Evolutionary conservation across 2,113 vertebrate species (phyloP), one percentile per base, ranked within the genome.

Genomic region (Speoplatyrhinus poulsoni): DNA sequence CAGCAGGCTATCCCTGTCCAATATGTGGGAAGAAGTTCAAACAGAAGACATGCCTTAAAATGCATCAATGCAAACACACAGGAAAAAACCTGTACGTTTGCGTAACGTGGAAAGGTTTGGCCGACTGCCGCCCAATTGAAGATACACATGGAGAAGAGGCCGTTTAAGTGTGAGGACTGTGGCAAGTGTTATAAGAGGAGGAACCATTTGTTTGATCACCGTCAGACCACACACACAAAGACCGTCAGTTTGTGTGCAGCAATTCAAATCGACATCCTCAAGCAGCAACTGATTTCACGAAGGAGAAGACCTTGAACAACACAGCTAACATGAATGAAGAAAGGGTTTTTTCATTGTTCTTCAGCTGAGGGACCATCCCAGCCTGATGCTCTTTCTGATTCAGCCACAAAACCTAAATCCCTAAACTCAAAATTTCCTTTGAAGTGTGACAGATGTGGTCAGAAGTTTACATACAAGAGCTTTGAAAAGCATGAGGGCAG

Each of bases 51-150:
- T 64, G 56, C 62, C 48, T 85, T 1, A 82, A 73, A 46, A 75
- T 71, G 68, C 73, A 80, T 46, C 46, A 78, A 67, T 46, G 71
- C 0, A 82, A 70, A 76, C 80, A 82, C 67, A 68, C 48, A 0
- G 75, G 80, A 10, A 54, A 69, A 5, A 61, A 72, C 12, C 72
- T 12, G 0, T 78, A 70, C 66, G 62, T 78, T 15, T 81, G 77
- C 0, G 77, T 78, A 54, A 76, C 56, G 75, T 4, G 75, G 72
- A 17, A 73, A 75, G 33, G 75, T 69, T 26, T 75, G 75, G 75
- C 69, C 62, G 6, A 77, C 10, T 3, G 54, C 17, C 0, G 50
- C 65, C 1, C 72, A 65, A 47, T 72, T 81, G 19, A 67, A 36
- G 26, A 16, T 59, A 0, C 75, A 81, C 75, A 73, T 81, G 78